A percentile compares a stretch with the other conserved stretches of the same genome.
These are phyloP conservation scores for Gymnoscopelus microlampas DNA, from an alignment of 2,797 vertebrate species.

Conservation along the genomic window DNA sequence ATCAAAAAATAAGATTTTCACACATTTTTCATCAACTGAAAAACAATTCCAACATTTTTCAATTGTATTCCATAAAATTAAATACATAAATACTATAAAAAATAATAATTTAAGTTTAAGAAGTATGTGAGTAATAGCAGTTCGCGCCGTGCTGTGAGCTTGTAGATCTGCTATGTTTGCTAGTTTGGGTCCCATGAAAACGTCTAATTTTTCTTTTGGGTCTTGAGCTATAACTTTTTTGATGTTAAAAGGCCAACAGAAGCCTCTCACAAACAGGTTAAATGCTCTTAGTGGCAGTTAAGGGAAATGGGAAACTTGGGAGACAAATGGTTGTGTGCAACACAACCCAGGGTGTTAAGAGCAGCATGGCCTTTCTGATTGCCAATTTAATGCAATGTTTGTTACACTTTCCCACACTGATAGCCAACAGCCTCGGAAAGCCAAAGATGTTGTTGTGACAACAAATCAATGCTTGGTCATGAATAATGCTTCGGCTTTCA, in stretches of 20 bases:
- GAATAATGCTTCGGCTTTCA: constrained; percentile 66
- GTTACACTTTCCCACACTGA: constrained; percentile 16
- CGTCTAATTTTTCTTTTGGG: constrained; percentile 10
- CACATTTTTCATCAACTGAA: too few species aligned
- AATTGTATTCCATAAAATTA: too few species aligned
- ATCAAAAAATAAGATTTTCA: too few species aligned
- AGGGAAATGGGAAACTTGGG: constrained; percentile 2
- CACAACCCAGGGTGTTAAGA: constrained; percentile 26
- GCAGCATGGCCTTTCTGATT: background rate
- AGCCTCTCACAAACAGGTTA: constrained; percentile 21
- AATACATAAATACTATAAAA: too few species aligned
- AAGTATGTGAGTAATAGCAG: too few species aligned
- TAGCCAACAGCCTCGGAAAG: constrained; percentile 36
- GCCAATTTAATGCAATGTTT: constrained; percentile 49
- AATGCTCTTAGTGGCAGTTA: constrained; percentile 11
- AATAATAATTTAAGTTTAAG: too few species aligned
- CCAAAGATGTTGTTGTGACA: constrained; percentile 41
- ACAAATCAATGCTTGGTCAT: constrained; percentile 65
- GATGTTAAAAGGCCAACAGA: background rate
- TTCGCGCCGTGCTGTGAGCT: too few species aligned
- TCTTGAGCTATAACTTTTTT: too few species aligned
- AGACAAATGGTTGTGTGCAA: constrained; percentile 32
- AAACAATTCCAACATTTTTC: too few species aligned
- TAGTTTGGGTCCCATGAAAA: too few species aligned
- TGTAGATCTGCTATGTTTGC: too few species aligned